A percentile compares a stretch with the other conserved stretches of the same genome.
These are phyloP conservation scores for Calliscelio sp. DNA, from an alignment of 2,888 invertebrate species.

Conservation along the genomic window DNA sequence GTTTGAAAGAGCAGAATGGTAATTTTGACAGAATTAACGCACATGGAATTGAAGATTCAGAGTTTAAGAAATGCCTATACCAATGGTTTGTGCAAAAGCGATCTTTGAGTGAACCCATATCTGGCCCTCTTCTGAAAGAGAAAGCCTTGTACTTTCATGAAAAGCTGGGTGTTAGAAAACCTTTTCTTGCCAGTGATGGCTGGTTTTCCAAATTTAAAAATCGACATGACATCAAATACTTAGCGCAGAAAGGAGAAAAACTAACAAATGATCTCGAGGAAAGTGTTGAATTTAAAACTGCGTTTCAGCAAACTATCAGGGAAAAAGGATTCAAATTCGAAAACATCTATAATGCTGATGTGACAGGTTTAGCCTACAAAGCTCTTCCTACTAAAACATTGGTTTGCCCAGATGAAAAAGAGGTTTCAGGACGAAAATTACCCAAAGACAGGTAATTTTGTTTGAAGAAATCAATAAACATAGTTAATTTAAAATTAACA, in stretches of 20 bases:
- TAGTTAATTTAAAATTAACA: not conserved
- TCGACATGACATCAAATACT: conserved; percentile 21
- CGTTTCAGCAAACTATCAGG: not conserved
- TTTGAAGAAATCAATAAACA: not conserved
- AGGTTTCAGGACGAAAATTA: conserved; percentile 18
- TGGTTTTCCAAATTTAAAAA: conserved; percentile 27
- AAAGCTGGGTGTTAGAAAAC: conserved; percentile 10
- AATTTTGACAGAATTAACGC: conserved; percentile 8
- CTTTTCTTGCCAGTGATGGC: conserved; percentile 38
- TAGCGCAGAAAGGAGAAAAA: conserved; percentile 30
- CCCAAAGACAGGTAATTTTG: conserved; percentile 24
- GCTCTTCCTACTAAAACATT: conserved; percentile 15
- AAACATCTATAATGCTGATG: conserved; percentile 35
- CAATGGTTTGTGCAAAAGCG: conserved; percentile 40
- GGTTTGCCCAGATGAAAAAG: conserved; percentile 16
- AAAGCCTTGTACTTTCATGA: conserved; percentile 20
- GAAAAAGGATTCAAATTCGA: conserved; percentile 16
- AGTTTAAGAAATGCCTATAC: conserved; percentile 16
- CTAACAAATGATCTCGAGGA: conserved; percentile 9
- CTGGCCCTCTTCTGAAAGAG: conserved; percentile 37
- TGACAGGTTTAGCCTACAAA: conserved; percentile 29
- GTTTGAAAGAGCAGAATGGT: conserved; percentile 17
- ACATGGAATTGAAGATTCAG: conserved; percentile 11
- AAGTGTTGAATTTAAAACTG: conserved; percentile 1
- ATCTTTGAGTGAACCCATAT: conserved; percentile 22